Evolutionary conservation across 2,113 vertebrate genomes (phyloP), one percentile per base, ranked within the genome.

Genomic region (Ornithorhynchus anatinus): DNA sequence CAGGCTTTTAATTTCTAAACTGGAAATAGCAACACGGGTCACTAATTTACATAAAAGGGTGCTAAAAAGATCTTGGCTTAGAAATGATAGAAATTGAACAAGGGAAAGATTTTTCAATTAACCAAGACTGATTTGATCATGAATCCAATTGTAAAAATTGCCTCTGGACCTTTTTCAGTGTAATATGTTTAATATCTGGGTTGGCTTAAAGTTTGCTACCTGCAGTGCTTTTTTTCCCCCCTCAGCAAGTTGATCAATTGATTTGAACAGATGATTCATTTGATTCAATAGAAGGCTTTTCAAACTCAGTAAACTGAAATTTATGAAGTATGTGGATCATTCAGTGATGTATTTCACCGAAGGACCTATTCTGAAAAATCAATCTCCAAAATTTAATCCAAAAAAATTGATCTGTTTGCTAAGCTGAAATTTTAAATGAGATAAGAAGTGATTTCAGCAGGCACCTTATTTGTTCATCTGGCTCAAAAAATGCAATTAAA

Each of bases 31-130:
- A n/a, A n/a, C n/a, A n/a, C n/a, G n/a, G n/a, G n/a, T n/a, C n/a
- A n/a, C n/a, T n/a, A n/a, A n/a, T n/a, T n/a, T n/a, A n/a, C n/a
- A n/a, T n/a, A n/a, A n/a, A n/a, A n/a, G n/a, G n/a, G n/a, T n/a
- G n/a, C n/a, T n/a, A n/a, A n/a, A n/a, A n/a, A n/a, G n/a, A n/a
- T n/a, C n/a, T n/a, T n/a, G n/a, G n/a, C n/a, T n/a, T n/a, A 67
- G 61, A 68, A 69, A 36, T 27, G 33, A 36, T n/a, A 17, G 40
- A 23, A 23, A 23, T 47, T 35, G 35, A 36, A 6, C 9, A 58
- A 52, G 36, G 13, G 58, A 59, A 52, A 68, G 19, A 44, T 63
- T 59, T 63, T 54, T 72, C 42, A 56, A 23, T 62, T 39, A 73
- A 51, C 51, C 31, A 65, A 80, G 43, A 31, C 36, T 40, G 29